phyloP scores from a whole-genome alignment of 1,140 invertebrate species.

The Apis laboriosa region DNA sequence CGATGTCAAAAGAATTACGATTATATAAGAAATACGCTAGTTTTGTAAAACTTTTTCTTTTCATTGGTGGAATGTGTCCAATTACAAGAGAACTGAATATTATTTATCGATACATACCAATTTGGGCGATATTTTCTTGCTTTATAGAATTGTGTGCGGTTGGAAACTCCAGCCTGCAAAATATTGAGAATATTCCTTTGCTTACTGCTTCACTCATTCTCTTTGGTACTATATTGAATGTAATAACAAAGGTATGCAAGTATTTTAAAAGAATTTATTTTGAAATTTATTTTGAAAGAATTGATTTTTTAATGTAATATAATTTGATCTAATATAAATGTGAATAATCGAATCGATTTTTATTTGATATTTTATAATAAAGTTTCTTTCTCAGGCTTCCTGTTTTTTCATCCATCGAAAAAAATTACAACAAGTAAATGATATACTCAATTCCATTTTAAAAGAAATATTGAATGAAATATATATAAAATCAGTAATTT shows the following conservation, averaged over 20 bases:
- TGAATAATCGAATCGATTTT: not conserved
- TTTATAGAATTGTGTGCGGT: too few species aligned
- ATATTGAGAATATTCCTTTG: not conserved
- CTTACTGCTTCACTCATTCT: not conserved
- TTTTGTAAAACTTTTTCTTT: conserved; percentile 13
- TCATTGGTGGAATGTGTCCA: not conserved
- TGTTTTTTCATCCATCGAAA: not conserved
- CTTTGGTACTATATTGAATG: not conserved
- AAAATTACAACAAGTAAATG: not conserved
- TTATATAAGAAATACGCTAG: not conserved
- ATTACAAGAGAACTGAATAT: not conserved
- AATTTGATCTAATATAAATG: not conserved
- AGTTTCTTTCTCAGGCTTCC: not conserved
- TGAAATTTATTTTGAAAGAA: not conserved
- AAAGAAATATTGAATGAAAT: conserved; percentile 7
- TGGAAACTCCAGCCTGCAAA: not conserved
- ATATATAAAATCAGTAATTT: not conserved
- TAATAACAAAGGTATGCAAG: not conserved
- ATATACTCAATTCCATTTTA: conserved; percentile 3
- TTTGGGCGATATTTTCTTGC: not conserved
- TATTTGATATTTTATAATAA: not conserved
- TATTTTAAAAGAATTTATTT: not conserved
- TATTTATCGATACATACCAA: not conserved
- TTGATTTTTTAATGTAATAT: not conserved
- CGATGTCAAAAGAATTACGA: conserved; percentile 1